Conservation (phyloP, 2,888 invertebrate species). For the Dexiosoma caninum region DNA sequence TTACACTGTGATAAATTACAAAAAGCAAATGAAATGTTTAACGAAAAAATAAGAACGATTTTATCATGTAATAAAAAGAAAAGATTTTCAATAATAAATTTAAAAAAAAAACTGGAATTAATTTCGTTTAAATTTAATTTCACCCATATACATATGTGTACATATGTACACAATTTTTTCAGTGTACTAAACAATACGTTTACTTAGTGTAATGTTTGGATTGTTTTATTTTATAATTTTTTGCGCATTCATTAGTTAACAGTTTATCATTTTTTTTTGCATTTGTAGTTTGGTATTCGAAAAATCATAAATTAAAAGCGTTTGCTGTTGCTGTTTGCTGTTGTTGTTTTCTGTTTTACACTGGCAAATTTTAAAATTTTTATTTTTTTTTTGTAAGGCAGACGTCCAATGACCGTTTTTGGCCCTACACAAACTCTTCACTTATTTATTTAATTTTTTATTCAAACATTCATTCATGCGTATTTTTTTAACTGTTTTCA, state of each 20-base stretch:
- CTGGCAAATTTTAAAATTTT: slow-evolving; percentile 16
- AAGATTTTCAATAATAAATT: too few relatives aligned
- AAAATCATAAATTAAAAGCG: not conserved
- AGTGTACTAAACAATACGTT: not conserved
- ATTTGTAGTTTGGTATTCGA: not conserved
- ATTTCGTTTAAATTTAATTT: not conserved
- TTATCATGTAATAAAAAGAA: too few relatives aligned
- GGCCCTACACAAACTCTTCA: slow-evolving; percentile 33
- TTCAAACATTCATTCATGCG: slow-evolving; percentile 47
- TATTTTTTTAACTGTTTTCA: slow-evolving; percentile 32
- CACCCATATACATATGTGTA: too few relatives aligned
- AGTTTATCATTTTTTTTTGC: slow-evolving; percentile 13
- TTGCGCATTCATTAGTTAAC: slow-evolving; percentile 27
- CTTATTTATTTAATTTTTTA: too few relatives aligned
- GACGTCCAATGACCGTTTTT: slow-evolving; percentile 52
- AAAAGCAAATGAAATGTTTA: not conserved
- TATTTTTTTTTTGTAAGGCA: slow-evolving; percentile 16
- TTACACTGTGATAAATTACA: slow-evolving; percentile 18
- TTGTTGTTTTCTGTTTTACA: slow-evolving; percentile 3
- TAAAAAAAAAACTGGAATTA: not conserved
- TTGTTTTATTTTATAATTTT: too few relatives aligned
- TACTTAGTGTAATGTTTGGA: slow-evolving; percentile 8
- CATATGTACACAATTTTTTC: slow-evolving; percentile 8
- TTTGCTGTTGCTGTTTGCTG: too few relatives aligned
- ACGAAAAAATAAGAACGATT: too few relatives aligned